A percentile compares a stretch with the other conserved stretches of the same genome.
phyloP scores from a whole-genome alignment of 2,113 vertebrate species.

The Gallinago jamesoni region DNA sequence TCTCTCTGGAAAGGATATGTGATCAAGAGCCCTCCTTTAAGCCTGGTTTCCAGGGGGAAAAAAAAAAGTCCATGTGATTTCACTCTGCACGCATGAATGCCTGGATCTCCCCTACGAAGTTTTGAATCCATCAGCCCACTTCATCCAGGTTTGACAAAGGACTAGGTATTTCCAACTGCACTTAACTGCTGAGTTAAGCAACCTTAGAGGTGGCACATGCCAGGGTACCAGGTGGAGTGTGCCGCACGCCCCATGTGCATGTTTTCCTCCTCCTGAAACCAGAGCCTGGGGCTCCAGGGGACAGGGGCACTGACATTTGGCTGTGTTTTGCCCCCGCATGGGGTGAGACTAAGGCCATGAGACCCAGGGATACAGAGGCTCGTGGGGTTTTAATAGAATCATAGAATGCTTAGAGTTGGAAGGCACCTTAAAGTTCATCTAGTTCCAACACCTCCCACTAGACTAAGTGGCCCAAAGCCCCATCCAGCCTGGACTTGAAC shows the following conservation, averaged over 20 bases:
- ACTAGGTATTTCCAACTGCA: neutral
- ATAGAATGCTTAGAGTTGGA: too few relatives aligned
- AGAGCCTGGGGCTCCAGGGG: neutral
- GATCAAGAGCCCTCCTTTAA: neutral
- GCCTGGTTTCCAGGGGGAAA: neutral
- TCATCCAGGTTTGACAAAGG: neutral
- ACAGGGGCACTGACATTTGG: neutral
- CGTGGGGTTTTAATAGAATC: rapidly evolving
- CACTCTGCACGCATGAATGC: neutral
- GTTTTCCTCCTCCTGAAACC: neutral
- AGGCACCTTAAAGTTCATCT: too few relatives aligned
- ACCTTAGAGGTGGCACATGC: neutral
- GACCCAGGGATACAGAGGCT: neutral
- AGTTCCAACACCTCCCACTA: too few relatives aligned
- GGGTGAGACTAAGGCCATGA: neutral
- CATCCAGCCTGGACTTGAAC: too few relatives aligned
- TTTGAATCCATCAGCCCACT: neutral
- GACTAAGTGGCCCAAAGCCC: too few relatives aligned
- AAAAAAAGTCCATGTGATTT: rapidly evolving
- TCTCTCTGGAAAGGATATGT: neutral
- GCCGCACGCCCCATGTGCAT: rapidly evolving
- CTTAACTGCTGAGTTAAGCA: neutral
- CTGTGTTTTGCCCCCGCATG: rapidly evolving
- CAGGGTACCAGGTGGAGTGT: rapidly evolving
- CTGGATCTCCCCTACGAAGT: neutral